Evolutionary conservation across 2,888 invertebrate genomes (phyloP), one percentile per base, ranked within the genome.

Genomic region (Agriopis leucophaearia): DNA sequence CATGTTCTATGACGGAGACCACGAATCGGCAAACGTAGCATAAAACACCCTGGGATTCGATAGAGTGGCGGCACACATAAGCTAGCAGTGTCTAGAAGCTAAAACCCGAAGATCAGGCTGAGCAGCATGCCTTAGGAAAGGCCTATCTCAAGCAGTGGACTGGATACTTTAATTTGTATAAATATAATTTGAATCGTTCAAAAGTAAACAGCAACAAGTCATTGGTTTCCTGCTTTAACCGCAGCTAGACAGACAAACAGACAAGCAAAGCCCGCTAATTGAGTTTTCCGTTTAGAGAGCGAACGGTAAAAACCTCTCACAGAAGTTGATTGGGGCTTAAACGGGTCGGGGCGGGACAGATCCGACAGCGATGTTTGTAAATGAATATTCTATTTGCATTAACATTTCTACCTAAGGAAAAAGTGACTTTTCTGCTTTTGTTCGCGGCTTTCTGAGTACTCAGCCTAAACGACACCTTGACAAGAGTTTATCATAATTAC

Each of bases 271-370:
- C 40, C 42, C 36, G 42, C 72, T 74, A 73, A 74, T 74, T 74
- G 70, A 72, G 71, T 74, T 73, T 73, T 67, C 67, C 67, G 62
- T 73, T 73, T 69, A 63, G 57, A 57, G 52, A 56, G 60, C 45
- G 57, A 66, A 69, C 69, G 55, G 60, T 74, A 73, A 70, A 73
- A 74, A 74, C 70, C 74, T 70, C 71, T 73, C 57, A 68, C 61
- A 54, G 62, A 67, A 71, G 71, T 70, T 72, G 73, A 74, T 74
- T 74, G 73, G 71, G 35, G 71, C 71, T 74, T 69, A 72, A 70
- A 72, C 69, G 66, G 66, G 65, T 64, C 63, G 64, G 66, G 56
- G 64, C 68, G 64, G 66, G 65, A 64, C 61, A 59, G 68, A 66
- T 69, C 66, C 68, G 51, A 66, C 64, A 42, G 47, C 66, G 66